Percentiles rank a stretch among this genome's conserved stretches.
These are phyloP conservation scores for Lypha dubia DNA, from an alignment of 2,888 invertebrate species.

Conservation along the genomic window DNA sequence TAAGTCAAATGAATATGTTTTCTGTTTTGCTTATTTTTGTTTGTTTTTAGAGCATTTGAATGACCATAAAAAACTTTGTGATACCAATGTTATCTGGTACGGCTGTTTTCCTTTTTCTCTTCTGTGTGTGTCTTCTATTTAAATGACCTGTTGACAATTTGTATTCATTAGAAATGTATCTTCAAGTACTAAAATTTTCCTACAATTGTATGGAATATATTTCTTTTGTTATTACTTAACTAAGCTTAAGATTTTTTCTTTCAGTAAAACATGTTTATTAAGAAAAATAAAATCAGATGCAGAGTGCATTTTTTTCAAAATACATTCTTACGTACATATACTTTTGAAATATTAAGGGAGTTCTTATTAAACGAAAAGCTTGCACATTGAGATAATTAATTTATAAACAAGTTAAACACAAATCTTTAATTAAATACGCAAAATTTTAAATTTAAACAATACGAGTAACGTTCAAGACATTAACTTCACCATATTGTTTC, in stretches of 20 bases:
- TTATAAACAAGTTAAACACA: too few species aligned
- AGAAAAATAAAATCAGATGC: slow-evolving; percentile 3
- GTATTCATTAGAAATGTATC: slow-evolving; percentile 78
- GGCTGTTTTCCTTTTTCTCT: slow-evolving; percentile 1
- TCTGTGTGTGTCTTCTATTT: slow-evolving; percentile 21
- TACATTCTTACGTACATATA: background rate
- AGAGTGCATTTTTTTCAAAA: too few species aligned
- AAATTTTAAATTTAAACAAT: too few species aligned
- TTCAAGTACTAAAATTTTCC: slow-evolving; percentile 70
- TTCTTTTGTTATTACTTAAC: slow-evolving; percentile 48
- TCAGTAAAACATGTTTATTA: background rate
- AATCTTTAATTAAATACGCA: too few species aligned
- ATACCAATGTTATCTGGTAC: slow-evolving; percentile 20
- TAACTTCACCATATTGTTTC: too few species aligned
- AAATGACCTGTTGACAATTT: slow-evolving; percentile 81
- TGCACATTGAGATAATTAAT: too few species aligned
- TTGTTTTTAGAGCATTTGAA: slow-evolving; percentile 2
- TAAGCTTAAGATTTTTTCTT: slow-evolving; percentile 44
- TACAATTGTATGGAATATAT: slow-evolving; percentile 31
- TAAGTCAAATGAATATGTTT: slow-evolving; percentile 54
- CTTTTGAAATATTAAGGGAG: background rate
- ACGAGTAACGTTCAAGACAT: too few species aligned
- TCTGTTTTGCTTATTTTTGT: background rate
- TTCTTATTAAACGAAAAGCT: background rate
- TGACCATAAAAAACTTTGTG: slow-evolving; percentile 66